Evolutionary conservation across 2,888 invertebrate species (phyloP).

Genomic region (Amphiduros pacificus): DNA sequence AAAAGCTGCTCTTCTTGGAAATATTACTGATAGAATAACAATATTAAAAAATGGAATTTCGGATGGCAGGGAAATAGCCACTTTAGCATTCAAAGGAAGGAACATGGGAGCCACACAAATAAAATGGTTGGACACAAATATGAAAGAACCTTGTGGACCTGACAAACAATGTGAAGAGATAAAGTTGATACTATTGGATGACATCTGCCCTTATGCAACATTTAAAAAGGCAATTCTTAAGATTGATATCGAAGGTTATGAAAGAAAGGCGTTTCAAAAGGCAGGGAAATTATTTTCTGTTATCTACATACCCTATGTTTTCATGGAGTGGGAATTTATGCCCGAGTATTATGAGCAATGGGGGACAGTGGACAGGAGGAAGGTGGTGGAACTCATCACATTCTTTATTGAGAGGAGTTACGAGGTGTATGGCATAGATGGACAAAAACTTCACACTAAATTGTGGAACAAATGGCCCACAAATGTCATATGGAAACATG

Average conservation of each 20-base stretch:
- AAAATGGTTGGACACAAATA: constrained; percentile 3
- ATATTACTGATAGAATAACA: constrained; percentile 8
- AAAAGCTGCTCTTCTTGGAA: constrained; percentile 1
- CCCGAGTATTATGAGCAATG: too few species aligned
- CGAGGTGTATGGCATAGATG: too few species aligned
- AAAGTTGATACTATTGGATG: constrained; percentile 9
- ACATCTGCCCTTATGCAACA: background rate
- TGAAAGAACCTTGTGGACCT: background rate
- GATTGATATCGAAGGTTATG: constrained; percentile 19
- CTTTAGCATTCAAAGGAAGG: background rate
- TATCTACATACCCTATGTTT: constrained; percentile 8
- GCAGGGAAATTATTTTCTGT: constrained; percentile 13
- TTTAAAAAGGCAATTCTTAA: constrained; percentile 17
- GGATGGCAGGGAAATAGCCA: background rate
- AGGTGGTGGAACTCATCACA: too few species aligned
- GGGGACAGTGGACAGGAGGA: too few species aligned
- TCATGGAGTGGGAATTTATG: constrained; percentile 18
- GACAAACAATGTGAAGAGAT: constrained; percentile 1
- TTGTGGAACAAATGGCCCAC: too few species aligned
- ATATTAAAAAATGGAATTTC: constrained; percentile 11
- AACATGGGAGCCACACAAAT: constrained; percentile 14
- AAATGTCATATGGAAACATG: too few species aligned
- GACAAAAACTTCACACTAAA: too few species aligned
- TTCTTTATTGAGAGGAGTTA: too few species aligned
- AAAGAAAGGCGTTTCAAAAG: constrained; percentile 8